phyloP scores from a whole-genome alignment of 2,888 invertebrate species.

The Carpatolechia fugitivella region DNA sequence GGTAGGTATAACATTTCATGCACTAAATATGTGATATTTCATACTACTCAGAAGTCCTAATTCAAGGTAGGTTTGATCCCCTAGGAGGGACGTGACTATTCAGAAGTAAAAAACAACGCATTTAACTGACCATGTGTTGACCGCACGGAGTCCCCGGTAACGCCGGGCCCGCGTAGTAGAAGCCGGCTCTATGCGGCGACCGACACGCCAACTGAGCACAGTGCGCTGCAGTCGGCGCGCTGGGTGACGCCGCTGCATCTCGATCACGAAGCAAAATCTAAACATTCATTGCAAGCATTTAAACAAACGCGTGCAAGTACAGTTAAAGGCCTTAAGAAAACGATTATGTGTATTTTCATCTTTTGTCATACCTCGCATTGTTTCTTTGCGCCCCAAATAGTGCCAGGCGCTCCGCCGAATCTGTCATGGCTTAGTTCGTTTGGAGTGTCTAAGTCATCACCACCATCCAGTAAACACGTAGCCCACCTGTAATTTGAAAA shows the following conservation, averaged over 20 bases:
- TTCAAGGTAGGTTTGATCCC: too few species aligned
- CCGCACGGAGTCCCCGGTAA: conserved; percentile 89
- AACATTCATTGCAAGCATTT: not conserved
- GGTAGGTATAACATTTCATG: too few species aligned
- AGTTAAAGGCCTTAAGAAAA: not conserved
- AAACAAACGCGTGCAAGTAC: too few species aligned
- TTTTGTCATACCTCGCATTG: conserved; percentile 81
- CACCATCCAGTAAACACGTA: conserved; percentile 82
- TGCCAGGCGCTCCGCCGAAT: conserved; percentile 83
- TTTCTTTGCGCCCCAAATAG: conserved; percentile 84
- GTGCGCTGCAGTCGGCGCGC: conserved; percentile 50
- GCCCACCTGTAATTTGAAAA: conserved; percentile 70
- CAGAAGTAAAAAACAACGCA: too few species aligned
- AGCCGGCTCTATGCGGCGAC: conserved; percentile 85
- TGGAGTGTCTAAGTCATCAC: conserved; percentile 60
- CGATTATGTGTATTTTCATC: not conserved
- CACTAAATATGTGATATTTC: too few species aligned
- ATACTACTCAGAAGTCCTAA: too few species aligned
- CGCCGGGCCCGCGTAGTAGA: conserved; percentile 90
- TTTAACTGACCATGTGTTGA: conserved; percentile 71
- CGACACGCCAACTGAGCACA: conserved; percentile 86
- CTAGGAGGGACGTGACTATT: too few species aligned
- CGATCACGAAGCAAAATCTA: conserved; percentile 74
- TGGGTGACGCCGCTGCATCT: conserved; percentile 81
- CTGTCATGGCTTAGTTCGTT: conserved; percentile 80